phyloP scores from a whole-genome alignment of 2,113 vertebrate genomes.

The Herpetotheres cachinnans region DNA sequence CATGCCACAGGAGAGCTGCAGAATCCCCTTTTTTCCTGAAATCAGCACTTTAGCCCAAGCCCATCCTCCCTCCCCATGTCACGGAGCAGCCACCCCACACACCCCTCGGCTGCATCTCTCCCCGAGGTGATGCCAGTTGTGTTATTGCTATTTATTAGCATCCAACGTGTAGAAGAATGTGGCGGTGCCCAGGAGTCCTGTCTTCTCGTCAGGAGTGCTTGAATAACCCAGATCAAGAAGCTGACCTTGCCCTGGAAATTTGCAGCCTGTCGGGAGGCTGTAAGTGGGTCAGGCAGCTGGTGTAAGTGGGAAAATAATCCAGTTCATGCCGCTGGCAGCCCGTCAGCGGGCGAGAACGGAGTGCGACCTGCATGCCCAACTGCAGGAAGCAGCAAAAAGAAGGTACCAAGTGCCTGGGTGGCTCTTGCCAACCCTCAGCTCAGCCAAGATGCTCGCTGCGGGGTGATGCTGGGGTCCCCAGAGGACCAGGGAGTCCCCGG shows the following conservation, averaged over 20 bases:
- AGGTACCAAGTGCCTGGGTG: background rate
- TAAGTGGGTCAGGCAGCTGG: background rate
- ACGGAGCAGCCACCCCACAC: rapidly evolving
- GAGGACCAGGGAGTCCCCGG: background rate
- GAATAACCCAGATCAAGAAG: background rate
- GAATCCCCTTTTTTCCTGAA: background rate
- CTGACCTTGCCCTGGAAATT: background rate
- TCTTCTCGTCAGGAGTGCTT: background rate
- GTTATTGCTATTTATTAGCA: background rate
- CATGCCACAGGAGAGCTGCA: background rate
- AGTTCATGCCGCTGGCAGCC: background rate
- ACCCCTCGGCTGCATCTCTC: rapidly evolving
- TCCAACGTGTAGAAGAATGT: rapidly evolving
- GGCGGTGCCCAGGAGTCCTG: background rate
- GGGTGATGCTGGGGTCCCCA: background rate
- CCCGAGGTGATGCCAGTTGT: rapidly evolving
- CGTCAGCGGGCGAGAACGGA: background rate
- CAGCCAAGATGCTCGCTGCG: rapidly evolving
- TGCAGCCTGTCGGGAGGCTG: background rate
- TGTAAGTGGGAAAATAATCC: background rate
- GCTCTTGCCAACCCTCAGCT: background rate
- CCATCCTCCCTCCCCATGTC: background rate
- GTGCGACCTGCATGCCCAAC: rapidly evolving
- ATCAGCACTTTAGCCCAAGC: background rate
- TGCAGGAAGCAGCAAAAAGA: background rate